Evolutionary conservation across 2,888 invertebrate genomes (phyloP).

Genomic region (Caenorhabditis angaria): DNA sequence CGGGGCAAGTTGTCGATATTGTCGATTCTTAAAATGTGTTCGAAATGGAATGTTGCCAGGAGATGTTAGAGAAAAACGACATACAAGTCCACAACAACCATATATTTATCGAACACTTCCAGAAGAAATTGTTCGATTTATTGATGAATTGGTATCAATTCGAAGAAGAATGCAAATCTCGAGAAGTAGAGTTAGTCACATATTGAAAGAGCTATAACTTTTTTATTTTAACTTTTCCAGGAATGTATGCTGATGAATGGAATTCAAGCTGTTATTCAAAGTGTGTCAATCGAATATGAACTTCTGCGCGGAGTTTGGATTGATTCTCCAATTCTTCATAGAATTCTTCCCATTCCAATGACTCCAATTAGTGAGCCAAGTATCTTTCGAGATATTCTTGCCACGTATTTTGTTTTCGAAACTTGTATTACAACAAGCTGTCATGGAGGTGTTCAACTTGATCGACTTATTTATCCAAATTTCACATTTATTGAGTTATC

Average conservation of each 20-base stretch:
- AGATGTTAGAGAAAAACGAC: conserved; percentile 21
- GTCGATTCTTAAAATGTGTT: conserved; percentile 41
- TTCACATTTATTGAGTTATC: background rate
- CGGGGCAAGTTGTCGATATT: conserved; percentile 39
- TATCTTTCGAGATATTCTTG: conserved; percentile 14
- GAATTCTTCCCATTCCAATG: background rate
- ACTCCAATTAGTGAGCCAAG: background rate
- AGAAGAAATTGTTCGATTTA: conserved; percentile 8
- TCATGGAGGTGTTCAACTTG: conserved; percentile 39
- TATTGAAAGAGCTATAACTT: too few species aligned
- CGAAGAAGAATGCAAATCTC: background rate
- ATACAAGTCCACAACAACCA: conserved; percentile 7
- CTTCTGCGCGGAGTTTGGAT: background rate
- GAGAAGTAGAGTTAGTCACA: conserved; percentile 9
- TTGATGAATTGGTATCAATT: conserved; percentile 10
- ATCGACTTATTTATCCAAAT: conserved; percentile 29
- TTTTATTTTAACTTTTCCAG: too few species aligned
- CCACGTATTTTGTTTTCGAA: conserved; percentile 25
- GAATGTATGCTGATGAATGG: background rate
- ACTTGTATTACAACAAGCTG: conserved; percentile 18
- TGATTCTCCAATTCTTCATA: background rate
- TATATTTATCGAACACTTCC: conserved; percentile 17
- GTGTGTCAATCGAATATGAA: background rate
- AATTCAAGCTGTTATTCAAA: background rate
- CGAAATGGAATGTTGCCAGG: conserved; percentile 38